Evolutionary conservation across 2,888 invertebrate genomes (phyloP), one percentile per base, ranked within the genome.

Genomic region (Athrips mouffetella): DNA sequence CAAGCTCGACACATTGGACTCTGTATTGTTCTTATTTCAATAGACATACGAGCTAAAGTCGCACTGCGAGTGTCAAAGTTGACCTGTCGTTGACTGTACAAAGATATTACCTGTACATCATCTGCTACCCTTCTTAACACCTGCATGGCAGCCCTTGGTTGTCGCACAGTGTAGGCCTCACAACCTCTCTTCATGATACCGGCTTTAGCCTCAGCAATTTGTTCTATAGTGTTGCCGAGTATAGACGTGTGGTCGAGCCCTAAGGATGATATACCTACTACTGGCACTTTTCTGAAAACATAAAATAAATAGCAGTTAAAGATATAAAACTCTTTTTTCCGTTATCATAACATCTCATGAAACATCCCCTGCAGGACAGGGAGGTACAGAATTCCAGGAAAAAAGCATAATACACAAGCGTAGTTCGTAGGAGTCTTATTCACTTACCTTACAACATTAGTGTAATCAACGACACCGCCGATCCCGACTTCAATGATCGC

Each of bases 401-500:
- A 44, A n/a, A 10, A 25, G 30, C 10, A 29, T 6, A 11, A 42
- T 27, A 33, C 13, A 13, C 15, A 15, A 11, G 13, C 11, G 20
- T 20, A 25, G n/a, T 6, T 15, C n/a, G n/a, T n/a, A n/a, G n/a
- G n/a, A n/a, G n/a, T n/a, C n/a, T n/a, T n/a, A n/a, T n/a, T n/a
- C 2, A 23, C 20, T 39, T 76, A 94, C 95, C 92, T 91, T 47
- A 99, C 74, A 39, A 98, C 88, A 85, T 99, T 99, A 1, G 99
- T 99, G 65, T 94, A 94, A 80, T 99, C 99, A 56, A 93, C 92
- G 66, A 94, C 91, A 0, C 99, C 99, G 0, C 99, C 99, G 59
- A 99, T 97, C 25, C 99, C 99, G 23, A 99, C 99, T 88, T 99
- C 99, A 10, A 99, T 76, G 31, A 99, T 92, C 0, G 96, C 96